A percentile compares a stretch with the other conserved stretches of the same genome.
Conservation (phyloP, 2,797 vertebrate species). For the Sparidentex hasta region DNA sequence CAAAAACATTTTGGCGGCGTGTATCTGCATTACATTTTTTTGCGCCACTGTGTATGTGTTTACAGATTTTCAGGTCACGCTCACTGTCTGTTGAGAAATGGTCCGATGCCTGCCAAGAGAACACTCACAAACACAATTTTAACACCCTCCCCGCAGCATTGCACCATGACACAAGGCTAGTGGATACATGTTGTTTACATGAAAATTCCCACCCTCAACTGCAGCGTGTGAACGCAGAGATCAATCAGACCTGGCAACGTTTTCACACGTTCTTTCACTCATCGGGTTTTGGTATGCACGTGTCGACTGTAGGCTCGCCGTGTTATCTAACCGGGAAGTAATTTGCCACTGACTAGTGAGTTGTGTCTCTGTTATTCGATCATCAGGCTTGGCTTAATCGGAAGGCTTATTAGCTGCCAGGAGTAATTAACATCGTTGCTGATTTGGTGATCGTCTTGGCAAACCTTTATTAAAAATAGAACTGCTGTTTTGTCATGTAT, state of each 20-base stretch:
- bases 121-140: slow-evolving; percentile 1
- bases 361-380: not conserved
- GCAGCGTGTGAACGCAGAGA: slow-evolving; percentile 2
- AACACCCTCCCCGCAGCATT: slow-evolving; percentile 13
- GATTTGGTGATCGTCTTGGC: not conserved
- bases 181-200: slow-evolving; percentile 13
- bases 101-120: slow-evolving; percentile 5
- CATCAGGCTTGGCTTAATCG: not conserved
- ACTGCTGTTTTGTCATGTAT: not conserved
- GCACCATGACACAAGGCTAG: slow-evolving; percentile 3
- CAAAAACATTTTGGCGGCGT: not conserved
- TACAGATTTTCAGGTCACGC: not conserved
- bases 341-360: too few species aligned
- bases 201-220: not conserved
- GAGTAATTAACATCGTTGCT: not conserved
- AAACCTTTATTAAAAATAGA: not conserved
- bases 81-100: slow-evolving; percentile 7
- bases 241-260: not conserved
- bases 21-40: too few species aligned
- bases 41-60: not conserved
- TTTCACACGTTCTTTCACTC: not conserved
- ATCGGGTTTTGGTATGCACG: not conserved
- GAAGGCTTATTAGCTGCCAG: not conserved
- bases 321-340: not conserved
- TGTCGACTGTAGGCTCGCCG: not conserved